Percentiles rank a stretch among this genome's conserved stretches.
Conservation (phyloP, 2,888 invertebrate species). For the Vesta saturnalis region DNA sequence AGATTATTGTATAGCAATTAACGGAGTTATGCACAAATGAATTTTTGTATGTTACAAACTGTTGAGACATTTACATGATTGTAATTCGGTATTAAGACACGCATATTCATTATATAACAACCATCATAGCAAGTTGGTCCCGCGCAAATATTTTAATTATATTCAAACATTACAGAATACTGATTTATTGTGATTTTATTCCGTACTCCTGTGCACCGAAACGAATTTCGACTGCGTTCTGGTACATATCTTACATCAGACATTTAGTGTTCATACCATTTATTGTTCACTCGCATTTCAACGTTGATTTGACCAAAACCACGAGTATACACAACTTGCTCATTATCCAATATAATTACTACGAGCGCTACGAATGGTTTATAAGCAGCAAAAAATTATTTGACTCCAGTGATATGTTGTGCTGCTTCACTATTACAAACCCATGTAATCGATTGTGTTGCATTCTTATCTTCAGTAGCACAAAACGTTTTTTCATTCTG, state of each 20-base stretch:
- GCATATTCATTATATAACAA: neutral
- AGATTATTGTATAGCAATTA: too few relatives aligned
- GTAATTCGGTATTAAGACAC: too few relatives aligned
- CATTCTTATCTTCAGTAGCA: too few relatives aligned
- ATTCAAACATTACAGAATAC: too few relatives aligned
- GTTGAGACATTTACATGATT: neutral
- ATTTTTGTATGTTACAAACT: too few relatives aligned
- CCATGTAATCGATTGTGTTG: neutral
- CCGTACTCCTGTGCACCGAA: neutral
- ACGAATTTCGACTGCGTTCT: neutral
- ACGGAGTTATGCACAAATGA: too few relatives aligned
- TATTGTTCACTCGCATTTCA: conserved; percentile 1
- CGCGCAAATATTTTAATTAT: neutral
- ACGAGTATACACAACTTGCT: neutral
- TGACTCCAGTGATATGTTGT: neutral
- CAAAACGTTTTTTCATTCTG: neutral
- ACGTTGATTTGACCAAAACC: neutral
- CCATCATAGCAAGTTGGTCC: neutral
- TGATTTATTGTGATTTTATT: conserved; percentile 1
- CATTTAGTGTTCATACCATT: too few relatives aligned
- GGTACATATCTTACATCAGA: conserved; percentile 5
- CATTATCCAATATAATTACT: neutral
- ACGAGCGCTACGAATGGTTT: neutral
- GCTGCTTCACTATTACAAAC: neutral
- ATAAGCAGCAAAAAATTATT: neutral